Conservation (phyloP, 1,140 invertebrate genomes). For the Drosophila repleta region DNA sequence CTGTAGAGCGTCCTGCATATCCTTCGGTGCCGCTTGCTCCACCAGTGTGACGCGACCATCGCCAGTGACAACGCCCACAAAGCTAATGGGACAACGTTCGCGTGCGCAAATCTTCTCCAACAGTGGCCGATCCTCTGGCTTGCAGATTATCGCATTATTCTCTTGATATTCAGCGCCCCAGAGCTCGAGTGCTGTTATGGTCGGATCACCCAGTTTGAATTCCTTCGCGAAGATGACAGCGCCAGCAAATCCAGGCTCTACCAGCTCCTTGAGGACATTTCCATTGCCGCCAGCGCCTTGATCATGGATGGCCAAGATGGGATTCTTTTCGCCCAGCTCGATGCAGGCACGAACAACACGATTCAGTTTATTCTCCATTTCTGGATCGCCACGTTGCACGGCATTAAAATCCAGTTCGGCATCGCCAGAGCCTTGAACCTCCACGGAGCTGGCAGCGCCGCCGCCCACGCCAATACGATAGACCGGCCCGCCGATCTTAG, state of each 20-base stretch:
- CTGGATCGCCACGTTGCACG: conserved; percentile 98
- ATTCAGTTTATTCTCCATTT: conserved; percentile 99
- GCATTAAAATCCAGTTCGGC: conserved; percentile 96
- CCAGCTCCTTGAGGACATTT: conserved; percentile 98
- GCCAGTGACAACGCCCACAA: conserved; percentile 96
- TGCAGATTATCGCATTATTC: conserved; percentile 94
- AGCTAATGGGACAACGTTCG: conserved; percentile 96
- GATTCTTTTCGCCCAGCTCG: conserved; percentile 92
- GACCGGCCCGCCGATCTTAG: conserved; percentile 98
- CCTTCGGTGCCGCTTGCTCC: conserved; percentile 85
- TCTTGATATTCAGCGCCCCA: conserved; percentile 99
- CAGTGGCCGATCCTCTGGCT: conserved; percentile 86
- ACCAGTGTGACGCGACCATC: conserved; percentile 92
- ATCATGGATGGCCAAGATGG: conserved; percentile 89
- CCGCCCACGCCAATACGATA: conserved; percentile 99
- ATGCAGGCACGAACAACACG: conserved; percentile 95
- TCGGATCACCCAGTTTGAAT: conserved; percentile 97
- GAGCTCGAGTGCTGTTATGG: conserved; percentile 95
- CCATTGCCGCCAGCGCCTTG: conserved; percentile 98
- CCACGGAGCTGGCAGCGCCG: conserved; percentile 97
- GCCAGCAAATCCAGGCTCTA: conserved; percentile 92
- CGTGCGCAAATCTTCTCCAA: conserved; percentile 90
- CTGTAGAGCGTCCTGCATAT: conserved; percentile 80
- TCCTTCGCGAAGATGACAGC: conserved; percentile 94
- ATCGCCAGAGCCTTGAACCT: conserved; percentile 94